Evolutionary conservation across 2,797 vertebrate species (phyloP).

Genomic region (Ibycter americanus): DNA sequence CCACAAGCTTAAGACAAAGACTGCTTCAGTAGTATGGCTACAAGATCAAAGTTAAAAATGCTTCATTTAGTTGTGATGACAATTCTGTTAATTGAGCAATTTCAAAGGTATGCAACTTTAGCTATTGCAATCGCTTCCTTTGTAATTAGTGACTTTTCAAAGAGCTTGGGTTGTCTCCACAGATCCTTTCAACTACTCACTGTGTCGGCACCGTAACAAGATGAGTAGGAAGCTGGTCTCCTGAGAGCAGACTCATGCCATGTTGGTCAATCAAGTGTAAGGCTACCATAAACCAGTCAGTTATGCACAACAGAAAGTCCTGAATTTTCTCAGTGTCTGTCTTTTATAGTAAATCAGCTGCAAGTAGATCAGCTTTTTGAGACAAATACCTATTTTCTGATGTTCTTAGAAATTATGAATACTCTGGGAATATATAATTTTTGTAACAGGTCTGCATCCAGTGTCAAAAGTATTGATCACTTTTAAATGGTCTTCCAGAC

Average conservation of each 20-base stretch:
- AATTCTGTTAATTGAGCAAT: constrained; percentile 37
- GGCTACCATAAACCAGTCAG: background rate
- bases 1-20: background rate
- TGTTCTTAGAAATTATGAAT: background rate
- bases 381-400: background rate
- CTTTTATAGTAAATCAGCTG: background rate
- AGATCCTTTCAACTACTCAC: constrained; percentile 28
- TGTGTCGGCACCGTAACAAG: background rate
- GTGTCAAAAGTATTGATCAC: background rate
- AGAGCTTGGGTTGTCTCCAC: background rate
- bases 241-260: background rate
- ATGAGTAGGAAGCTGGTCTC: background rate
- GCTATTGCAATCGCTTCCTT: constrained; percentile 5
- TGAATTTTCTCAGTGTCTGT: background rate
- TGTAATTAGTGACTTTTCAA: constrained; percentile 37
- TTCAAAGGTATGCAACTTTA: constrained; percentile 31
- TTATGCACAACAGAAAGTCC: background rate
- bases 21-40: background rate
- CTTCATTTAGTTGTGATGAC: constrained; percentile 4
- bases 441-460: background rate
- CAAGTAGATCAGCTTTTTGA: background rate
- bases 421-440: background rate
- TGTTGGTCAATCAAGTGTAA: background rate
- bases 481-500: background rate
- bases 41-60: constrained; percentile 26